A percentile compares a stretch with the other conserved stretches of the same genome.
These are phyloP conservation scores for Notolabrus celidotus DNA, from an alignment of 2,797 vertebrate genomes.

Conservation along the genomic window DNA sequence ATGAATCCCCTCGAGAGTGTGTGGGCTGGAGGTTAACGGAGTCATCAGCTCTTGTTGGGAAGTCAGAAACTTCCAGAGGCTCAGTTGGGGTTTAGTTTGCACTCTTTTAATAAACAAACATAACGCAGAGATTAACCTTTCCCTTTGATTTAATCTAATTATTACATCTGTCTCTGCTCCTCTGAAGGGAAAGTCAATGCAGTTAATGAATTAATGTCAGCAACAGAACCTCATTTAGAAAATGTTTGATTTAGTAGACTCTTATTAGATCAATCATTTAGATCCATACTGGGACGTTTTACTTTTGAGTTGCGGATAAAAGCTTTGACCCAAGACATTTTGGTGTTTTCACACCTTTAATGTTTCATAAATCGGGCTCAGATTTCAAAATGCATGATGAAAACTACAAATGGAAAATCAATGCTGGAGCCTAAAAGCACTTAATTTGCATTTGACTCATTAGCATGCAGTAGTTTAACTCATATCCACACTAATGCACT, in stretches of 20 bases:
- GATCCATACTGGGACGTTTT: background rate
- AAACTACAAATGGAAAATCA: background rate
- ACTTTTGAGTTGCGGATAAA: background rate
- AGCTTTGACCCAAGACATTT: background rate
- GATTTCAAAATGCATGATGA: background rate
- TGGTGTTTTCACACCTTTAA: background rate
- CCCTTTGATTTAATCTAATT: background rate
- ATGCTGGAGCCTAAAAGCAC: background rate
- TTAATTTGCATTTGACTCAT: too few species aligned
- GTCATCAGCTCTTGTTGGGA: background rate
- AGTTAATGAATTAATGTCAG: background rate
- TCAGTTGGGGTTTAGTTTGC: background rate
- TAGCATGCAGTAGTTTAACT: too few species aligned
- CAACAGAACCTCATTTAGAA: background rate
- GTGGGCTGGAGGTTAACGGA: constrained; percentile 12
- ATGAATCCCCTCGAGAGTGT: background rate
- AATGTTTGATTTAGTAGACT: background rate
- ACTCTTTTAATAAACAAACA: background rate
- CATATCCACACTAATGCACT: too few species aligned
- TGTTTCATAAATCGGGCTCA: background rate
- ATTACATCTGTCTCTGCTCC: background rate
- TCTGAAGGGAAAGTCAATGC: background rate
- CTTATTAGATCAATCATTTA: background rate
- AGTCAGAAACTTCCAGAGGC: background rate
- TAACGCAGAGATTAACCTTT: background rate